Conservation (phyloP, 2,888 invertebrate genomes). For the Volucella inflata region DNA sequence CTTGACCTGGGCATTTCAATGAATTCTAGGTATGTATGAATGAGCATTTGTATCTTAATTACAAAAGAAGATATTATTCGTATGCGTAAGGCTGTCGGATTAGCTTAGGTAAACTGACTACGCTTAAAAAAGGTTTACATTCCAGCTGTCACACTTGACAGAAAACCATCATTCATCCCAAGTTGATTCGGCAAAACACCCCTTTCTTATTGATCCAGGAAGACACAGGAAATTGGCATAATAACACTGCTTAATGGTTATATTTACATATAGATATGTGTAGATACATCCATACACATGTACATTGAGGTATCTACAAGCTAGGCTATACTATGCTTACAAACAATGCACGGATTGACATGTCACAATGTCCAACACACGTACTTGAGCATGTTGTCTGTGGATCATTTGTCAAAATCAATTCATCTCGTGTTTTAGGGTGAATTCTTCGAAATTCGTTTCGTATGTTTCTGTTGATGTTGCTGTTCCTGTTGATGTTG, state of each 20-base stretch:
- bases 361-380: conserved; percentile 51
- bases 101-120: conserved; percentile 47
- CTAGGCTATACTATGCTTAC: conserved; percentile 4
- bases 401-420: conserved; percentile 73
- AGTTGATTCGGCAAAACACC: conserved; percentile 24
- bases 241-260: conserved; percentile 20
- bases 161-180: conserved; percentile 71
- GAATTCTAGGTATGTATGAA: conserved; percentile 40
- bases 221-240: conserved; percentile 46
- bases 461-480: conserved; percentile 20
- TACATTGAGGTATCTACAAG: neutral
- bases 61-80: conserved; percentile 59
- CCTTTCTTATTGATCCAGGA: conserved; percentile 38
- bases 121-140: conserved; percentile 67
- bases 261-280: too few species aligned
- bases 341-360: conserved; percentile 53
- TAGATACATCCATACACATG: too few species aligned
- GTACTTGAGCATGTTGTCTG: conserved; percentile 25
- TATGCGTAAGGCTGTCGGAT: conserved; percentile 49
- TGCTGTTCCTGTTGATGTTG: conserved; percentile 28
- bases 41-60: conserved; percentile 50
- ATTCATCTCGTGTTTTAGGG: conserved; percentile 58
- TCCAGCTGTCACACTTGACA: conserved; percentile 70
- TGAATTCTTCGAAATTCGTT: conserved; percentile 57
- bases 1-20: conserved; percentile 25